Conservation (phyloP, 2,888 invertebrate genomes). For the Phanerotoma sp. region DNA sequence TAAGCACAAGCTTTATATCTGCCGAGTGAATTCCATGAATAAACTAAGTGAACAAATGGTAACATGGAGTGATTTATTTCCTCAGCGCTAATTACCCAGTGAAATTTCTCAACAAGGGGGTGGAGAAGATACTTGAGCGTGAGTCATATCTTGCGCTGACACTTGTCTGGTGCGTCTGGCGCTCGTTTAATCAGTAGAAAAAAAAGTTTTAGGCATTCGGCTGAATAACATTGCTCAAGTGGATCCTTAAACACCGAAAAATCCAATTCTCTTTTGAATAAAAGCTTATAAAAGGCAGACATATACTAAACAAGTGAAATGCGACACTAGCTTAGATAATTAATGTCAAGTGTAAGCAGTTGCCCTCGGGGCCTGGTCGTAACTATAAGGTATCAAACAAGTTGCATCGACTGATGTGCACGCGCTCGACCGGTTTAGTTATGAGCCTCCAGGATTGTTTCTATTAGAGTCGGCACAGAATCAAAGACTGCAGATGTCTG, state of each 20-base stretch:
- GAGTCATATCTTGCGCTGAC: background rate
- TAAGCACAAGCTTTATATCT: no score
- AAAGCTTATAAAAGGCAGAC: no score
- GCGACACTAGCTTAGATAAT: slow-evolving; percentile 19
- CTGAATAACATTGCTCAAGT: no score
- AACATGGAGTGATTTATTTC: background rate
- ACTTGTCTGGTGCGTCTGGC: no score
- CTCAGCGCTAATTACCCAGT: background rate
- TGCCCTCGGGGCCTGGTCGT: background rate
- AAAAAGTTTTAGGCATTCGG: no score
- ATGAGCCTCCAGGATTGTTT: slow-evolving; percentile 40
- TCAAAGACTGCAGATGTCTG: slow-evolving; percentile 42
- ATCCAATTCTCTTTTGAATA: no score
- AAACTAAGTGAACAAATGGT: background rate
- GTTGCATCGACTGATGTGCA: slow-evolving; percentile 8
- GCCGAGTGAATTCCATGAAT: slow-evolving; percentile 1
- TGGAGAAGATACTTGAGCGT: background rate
- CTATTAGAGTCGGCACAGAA: slow-evolving; percentile 45
- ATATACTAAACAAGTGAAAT: no score
- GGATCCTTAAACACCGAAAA: background rate
- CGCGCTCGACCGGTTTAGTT: slow-evolving; percentile 18
- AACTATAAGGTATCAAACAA: background rate
- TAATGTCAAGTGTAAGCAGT: slow-evolving; percentile 27
- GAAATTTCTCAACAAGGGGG: background rate
- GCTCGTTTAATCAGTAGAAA: no score